Percentiles rank a stretch among this genome's conserved stretches.
These are phyloP conservation scores for Eucera pruinosa DNA, from an alignment of 2,888 invertebrate species.

Conservation along the genomic window DNA sequence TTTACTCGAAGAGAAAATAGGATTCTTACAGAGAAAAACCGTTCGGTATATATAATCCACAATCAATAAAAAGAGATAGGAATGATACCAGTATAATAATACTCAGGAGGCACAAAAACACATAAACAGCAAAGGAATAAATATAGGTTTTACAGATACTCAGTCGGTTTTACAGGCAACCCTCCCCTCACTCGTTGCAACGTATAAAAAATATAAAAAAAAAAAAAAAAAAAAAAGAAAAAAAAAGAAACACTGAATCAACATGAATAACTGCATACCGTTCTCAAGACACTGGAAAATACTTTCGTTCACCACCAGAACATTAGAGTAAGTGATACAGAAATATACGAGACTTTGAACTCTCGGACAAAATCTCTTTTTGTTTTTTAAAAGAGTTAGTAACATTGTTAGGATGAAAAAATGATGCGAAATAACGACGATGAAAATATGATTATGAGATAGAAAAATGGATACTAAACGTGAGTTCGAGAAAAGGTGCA, in stretches of 20 bases:
- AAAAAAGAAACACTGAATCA: not conserved
- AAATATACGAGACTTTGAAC: constrained; percentile 49
- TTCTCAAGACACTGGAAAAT: constrained; percentile 31
- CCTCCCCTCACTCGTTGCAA: not conserved
- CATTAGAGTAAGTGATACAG: constrained; percentile 83
- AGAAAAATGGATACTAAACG: constrained; percentile 43
- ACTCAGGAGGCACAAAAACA: not conserved
- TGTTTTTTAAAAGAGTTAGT: constrained; percentile 68
- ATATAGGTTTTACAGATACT: not conserved
- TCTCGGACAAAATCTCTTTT: not conserved
- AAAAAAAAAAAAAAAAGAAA: not conserved
- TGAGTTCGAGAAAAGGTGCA: constrained; percentile 24
- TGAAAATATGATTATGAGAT: constrained; percentile 2
- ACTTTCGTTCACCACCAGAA: constrained; percentile 73
- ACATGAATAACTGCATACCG: constrained; percentile 1
- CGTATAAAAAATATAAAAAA: not conserved
- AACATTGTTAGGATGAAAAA: constrained; percentile 63
- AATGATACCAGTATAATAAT: not conserved
- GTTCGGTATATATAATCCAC: too few species aligned
- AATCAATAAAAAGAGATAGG: not conserved
- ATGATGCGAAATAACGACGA: not conserved
- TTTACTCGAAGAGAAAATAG: not conserved
- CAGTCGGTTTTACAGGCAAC: not conserved
- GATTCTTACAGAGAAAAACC: not conserved
- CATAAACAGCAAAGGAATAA: not conserved